Evolutionary conservation across 2,113 vertebrate species (phyloP), one percentile per base, ranked within the genome.

Genomic region (Cynocephalus volans): DNA sequence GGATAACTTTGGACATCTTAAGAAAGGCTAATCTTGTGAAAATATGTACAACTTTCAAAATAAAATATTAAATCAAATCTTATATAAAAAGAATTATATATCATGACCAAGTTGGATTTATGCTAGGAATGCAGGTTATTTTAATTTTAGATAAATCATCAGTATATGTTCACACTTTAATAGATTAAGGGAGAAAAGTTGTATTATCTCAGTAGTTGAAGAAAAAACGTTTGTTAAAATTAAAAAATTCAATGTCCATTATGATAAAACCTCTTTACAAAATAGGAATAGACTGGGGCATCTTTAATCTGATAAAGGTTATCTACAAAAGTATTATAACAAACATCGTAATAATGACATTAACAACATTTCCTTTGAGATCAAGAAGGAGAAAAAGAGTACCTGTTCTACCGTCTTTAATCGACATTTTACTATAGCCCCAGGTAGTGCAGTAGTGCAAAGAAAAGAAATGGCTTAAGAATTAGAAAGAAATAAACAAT

Each of bases 61-160:
- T 77, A 76, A 65, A 77, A 31, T 70, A 31, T 70, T 45, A 83
- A 88, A n/a, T 23, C n/a, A 85, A 75, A 41, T 45, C 69, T 72
- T 75, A 73, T 60, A 33, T 23, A 33, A 33, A 24, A 88, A 88
- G 54, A 88, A 64, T 64, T 58, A 33, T 36, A 60, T 17, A 23
- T 84, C 62, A 85, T 58, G 45, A 82, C 28, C 41, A 75, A 72
- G 23, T 69, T 62, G 56, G 58, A 5, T 75, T 70, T 79, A 86
- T 58, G 14, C 26, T 19, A 76, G 19, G 45, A 41, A 67, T 45
- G 52, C 8, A 31, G 60, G 8, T 0, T 79, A 86, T 41, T 87
- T 58, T 77, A 86, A n/a, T 33, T 79, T 87, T 79, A 93, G 52
- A 62, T 58, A 87, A 41, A 69, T 69, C 60, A 65, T 84, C 62